Evolutionary conservation across 2,888 invertebrate genomes (phyloP), one percentile per base, ranked within the genome.

Genomic region (Aricia artaxerxes): DNA sequence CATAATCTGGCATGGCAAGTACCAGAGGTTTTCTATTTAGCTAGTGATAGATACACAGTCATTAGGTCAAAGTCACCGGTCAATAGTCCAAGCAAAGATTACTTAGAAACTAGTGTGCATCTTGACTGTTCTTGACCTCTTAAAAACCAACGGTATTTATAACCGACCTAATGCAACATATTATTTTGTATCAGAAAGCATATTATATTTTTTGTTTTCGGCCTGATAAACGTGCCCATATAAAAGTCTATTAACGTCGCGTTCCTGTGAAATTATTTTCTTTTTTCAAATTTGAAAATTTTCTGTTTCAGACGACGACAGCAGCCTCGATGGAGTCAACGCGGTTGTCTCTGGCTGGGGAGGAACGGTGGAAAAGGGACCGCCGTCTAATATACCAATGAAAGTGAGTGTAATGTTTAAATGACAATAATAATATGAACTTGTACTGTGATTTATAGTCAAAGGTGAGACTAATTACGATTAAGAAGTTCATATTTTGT

Each of bases 321-420:
- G 89, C 73, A 82, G 81, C 13, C 85, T 92, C 44, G 91, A 90
- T 84, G 97, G 97, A 11, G 93, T 94, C 60, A 90, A 95, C 75
- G 97, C 96, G 3, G 91, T 96, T 1, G 97, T 97, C 0, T 95
- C 97, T 6, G 97, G 97, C 31, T 97, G 97, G 97, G 97, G 97
- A 4, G 95, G 96, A 81, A 95, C 95, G 0, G 94, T 95, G 2
- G 97, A 97, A 90, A 95, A 95, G 80, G 95, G 96, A 57, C 95
- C 95, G 5, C 92, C 96, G 0, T 97, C 97, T n/a, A 93, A 95
- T 79, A 92, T 96, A 78, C 95, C 97, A 9, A 95, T 96, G 83
- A 96, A 97, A 89, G 97, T 97, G 81, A 94, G 95, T 82, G 81
- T 79, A 40, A 60, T n/a, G n/a, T 44, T 44, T 24, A 31, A 40